These are phyloP conservation scores for Hyppa rectilinea DNA, from an alignment of 2,888 invertebrate genomes.

Conservation along the genomic window DNA sequence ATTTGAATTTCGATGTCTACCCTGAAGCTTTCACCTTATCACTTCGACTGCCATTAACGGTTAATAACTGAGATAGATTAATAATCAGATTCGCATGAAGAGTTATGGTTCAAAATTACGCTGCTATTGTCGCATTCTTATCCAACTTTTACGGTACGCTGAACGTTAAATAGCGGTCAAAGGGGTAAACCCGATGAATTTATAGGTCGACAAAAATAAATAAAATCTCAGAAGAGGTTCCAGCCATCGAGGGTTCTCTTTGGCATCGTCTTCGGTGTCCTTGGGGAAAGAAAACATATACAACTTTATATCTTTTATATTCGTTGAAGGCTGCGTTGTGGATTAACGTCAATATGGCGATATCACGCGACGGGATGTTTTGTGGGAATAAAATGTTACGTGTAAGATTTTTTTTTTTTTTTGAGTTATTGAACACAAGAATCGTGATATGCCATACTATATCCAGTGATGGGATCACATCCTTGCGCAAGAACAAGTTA, in stretches of 20 bases:
- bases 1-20: too few relatives aligned
- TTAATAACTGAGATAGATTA: too few relatives aligned
- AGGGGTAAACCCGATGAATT: conserved; percentile 70
- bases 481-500: conserved; percentile 4
- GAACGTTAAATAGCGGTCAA: conserved; percentile 60
- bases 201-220: conserved; percentile 71
- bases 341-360: conserved; percentile 70
- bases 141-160: conserved; percentile 23
- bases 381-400: conserved; percentile 10
- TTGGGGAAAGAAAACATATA: conserved; percentile 86
- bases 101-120: conserved; percentile 21
- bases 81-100: too few relatives aligned
- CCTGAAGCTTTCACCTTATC: too few relatives aligned
- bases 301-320: conserved; percentile 77
- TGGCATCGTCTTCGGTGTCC: conserved; percentile 74
- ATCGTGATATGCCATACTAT: conserved; percentile 61
- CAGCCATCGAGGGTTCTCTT: conserved; percentile 64
- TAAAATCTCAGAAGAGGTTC: conserved; percentile 67
- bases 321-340: conserved; percentile 51
- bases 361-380: conserved; percentile 64
- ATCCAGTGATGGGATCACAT: conserved; percentile 69
- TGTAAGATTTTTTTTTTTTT: neutral
- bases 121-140: conserved; percentile 6
- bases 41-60: conserved; percentile 57
- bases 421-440: neutral